Evolutionary conservation across 1,140 invertebrate species (phyloP).

Genomic region (Melitaea cinxia): DNA sequence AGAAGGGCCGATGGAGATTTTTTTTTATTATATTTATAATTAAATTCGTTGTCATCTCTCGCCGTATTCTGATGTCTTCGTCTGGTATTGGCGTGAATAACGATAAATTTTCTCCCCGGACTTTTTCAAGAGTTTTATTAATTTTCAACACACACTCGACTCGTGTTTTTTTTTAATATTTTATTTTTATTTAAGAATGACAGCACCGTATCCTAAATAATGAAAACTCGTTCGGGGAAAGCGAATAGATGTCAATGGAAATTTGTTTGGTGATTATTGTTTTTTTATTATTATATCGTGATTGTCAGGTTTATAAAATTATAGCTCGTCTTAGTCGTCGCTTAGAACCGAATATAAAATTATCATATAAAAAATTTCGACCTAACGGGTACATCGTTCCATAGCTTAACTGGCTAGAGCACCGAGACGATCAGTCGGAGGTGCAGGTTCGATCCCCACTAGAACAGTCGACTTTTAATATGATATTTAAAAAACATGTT

Average conservation of each 20-base stretch:
- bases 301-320: not conserved
- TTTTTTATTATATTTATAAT: constrained; percentile 81
- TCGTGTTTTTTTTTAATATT: constrained; percentile 25
- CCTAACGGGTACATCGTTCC: too few relatives aligned
- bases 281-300: constrained; percentile 1
- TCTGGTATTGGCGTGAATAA: constrained; percentile 76
- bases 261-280: constrained; percentile 1
- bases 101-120: constrained; percentile 60
- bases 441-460: too few relatives aligned
- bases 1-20: constrained; percentile 73
- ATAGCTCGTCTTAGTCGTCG: not conserved
- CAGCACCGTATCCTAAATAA: constrained; percentile 22
- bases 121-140: constrained; percentile 73
- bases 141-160: constrained; percentile 50
- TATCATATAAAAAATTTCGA: too few relatives aligned
- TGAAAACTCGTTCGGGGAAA: constrained; percentile 10
- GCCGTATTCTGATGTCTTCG: constrained; percentile 66
- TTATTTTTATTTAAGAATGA: constrained; percentile 29
- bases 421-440: too few relatives aligned
- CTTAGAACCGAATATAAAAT: too few relatives aligned
- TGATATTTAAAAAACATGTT: too few relatives aligned
- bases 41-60: constrained; percentile 79
- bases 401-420: too few relatives aligned
- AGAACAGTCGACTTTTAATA: not conserved
- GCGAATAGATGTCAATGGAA: constrained; percentile 18